Percentiles rank a stretch among this genome's conserved stretches.
Evolutionary conservation across 1,140 invertebrate species (phyloP).

Genomic region (Bacillus rossius): DNA sequence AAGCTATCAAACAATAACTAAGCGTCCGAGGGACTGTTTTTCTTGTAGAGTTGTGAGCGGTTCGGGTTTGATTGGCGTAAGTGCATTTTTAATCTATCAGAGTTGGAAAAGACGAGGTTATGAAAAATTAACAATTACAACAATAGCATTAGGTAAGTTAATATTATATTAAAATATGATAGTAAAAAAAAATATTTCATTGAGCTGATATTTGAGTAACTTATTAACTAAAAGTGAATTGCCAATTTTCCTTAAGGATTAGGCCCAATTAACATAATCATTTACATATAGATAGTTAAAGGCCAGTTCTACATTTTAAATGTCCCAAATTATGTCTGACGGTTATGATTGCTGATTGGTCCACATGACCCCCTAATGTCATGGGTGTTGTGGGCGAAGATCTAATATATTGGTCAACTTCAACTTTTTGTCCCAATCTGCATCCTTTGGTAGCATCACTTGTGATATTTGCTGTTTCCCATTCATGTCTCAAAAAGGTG

Average conservation of each 20-base stretch:
- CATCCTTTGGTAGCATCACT: too few relatives aligned
- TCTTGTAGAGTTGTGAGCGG: constrained; percentile 2
- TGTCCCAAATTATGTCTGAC: too few relatives aligned
- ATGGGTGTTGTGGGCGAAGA: too few relatives aligned
- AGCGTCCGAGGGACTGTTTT: background rate
- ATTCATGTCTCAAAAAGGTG: too few relatives aligned
- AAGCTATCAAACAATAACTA: background rate
- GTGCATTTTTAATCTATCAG: constrained; percentile 2
- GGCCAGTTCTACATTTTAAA: too few relatives aligned
- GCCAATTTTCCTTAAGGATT: background rate
- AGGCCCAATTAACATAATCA: background rate
- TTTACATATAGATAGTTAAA: background rate
- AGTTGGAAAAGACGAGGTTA: background rate
- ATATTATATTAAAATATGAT: background rate
- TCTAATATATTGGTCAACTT: too few relatives aligned
- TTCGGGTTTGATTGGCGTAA: background rate
- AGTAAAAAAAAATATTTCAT: background rate
- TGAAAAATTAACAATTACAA: background rate
- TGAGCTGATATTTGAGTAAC: background rate
- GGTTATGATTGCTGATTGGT: too few relatives aligned
- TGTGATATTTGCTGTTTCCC: too few relatives aligned
- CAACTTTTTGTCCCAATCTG: too few relatives aligned
- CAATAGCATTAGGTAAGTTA: constrained; percentile 2
- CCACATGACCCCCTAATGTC: too few relatives aligned
- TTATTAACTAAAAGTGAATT: background rate